These are phyloP conservation scores for Lepidonotus clava DNA, from an alignment of 2,888 invertebrate genomes.

Conservation along the genomic window DNA sequence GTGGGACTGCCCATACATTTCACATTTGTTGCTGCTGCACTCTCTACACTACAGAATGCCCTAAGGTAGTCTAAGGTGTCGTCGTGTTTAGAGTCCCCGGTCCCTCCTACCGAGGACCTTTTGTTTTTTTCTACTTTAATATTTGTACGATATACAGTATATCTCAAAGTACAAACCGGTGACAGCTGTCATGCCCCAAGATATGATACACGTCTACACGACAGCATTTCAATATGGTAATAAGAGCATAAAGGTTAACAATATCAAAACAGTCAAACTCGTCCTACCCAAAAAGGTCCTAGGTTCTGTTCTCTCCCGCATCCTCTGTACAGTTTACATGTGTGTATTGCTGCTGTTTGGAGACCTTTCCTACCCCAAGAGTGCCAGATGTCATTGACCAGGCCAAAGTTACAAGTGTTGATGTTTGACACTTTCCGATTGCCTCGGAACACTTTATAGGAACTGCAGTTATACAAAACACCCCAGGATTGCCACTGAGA, in stretches of 20 bases:
- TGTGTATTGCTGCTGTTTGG: background rate
- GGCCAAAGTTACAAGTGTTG: too few relatives aligned
- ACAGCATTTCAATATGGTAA: slow-evolving; percentile 47
- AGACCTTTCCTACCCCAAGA: background rate
- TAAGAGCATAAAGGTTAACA: slow-evolving; percentile 44
- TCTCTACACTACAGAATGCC: slow-evolving; percentile 46
- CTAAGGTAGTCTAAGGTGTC: slow-evolving; percentile 48
- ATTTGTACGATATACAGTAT: slow-evolving; percentile 47
- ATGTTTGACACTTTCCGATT: too few relatives aligned
- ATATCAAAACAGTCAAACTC: slow-evolving; percentile 44
- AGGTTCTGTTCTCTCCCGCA: slow-evolving; percentile 1
- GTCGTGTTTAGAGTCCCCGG: slow-evolving; percentile 48
- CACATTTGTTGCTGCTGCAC: slow-evolving; percentile 11
- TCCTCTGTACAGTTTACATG: background rate
- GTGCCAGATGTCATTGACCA: too few relatives aligned
- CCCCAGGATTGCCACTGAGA: too few relatives aligned
- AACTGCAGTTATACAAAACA: too few relatives aligned
- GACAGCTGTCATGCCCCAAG: slow-evolving; percentile 18
- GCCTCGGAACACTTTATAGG: too few relatives aligned
- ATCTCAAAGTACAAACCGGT: slow-evolving; percentile 44
- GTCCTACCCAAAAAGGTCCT: slow-evolving; percentile 3
- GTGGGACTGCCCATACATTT: background rate
- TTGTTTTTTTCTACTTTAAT: slow-evolving; percentile 19
- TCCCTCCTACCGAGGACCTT: slow-evolving; percentile 34
- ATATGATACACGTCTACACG: slow-evolving; percentile 36